Conservation (phyloP, 1,140 invertebrate genomes). For the Gyrodactylus salaris region DNA sequence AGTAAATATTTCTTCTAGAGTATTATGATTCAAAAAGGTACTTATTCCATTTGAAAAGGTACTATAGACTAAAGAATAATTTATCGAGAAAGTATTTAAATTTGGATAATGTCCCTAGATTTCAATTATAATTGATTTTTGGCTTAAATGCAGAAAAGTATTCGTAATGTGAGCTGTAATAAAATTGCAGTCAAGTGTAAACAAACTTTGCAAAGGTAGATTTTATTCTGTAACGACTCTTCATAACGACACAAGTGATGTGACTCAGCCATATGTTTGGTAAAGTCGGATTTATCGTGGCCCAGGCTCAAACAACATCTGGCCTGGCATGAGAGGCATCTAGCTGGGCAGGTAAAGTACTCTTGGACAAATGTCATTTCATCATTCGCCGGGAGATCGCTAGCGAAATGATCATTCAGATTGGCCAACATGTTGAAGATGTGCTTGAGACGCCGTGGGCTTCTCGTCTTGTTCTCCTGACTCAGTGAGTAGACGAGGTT, state of each 20-base stretch:
- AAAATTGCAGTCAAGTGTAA: not conserved
- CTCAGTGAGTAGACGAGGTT: not conserved
- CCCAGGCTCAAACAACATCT: not conserved
- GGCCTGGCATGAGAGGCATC: conserved; percentile 34
- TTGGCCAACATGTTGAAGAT: not conserved
- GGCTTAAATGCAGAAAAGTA: too few relatives aligned
- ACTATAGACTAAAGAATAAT: too few relatives aligned
- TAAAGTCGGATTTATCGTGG: not conserved
- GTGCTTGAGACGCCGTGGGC: not conserved
- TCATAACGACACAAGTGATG: not conserved
- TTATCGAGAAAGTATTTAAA: too few relatives aligned
- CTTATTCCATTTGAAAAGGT: too few relatives aligned
- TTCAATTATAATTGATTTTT: too few relatives aligned
- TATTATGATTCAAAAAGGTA: too few relatives aligned
- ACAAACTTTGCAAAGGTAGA: not conserved
- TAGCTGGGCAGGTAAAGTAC: conserved; percentile 38
- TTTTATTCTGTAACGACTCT: not conserved
- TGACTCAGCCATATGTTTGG: not conserved
- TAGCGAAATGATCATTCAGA: not conserved
- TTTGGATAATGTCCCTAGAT: too few relatives aligned
- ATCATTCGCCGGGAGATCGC: not conserved
- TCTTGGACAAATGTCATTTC: conserved; percentile 35
- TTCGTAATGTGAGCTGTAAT: too few relatives aligned
- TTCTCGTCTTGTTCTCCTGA: not conserved
- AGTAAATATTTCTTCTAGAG: too few relatives aligned